Percentiles rank a stretch among this genome's conserved stretches.
Conservation (phyloP, 2,888 invertebrate genomes). For the Papilio elwesi region DNA sequence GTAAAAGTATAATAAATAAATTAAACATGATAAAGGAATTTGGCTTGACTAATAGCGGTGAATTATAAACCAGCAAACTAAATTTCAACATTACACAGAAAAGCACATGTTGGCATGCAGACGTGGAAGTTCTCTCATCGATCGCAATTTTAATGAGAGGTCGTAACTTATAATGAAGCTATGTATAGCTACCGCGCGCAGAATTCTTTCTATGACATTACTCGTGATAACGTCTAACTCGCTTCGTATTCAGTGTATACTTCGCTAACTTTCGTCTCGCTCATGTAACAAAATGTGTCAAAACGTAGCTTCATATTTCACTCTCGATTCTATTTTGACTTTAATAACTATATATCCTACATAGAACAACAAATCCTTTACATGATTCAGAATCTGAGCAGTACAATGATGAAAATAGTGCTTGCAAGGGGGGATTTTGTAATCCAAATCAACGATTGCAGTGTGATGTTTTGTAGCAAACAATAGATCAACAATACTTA, state of each 20-base stretch:
- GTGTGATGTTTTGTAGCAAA: neutral
- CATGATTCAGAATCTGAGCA: no score
- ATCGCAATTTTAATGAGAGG: slow-evolving; percentile 25
- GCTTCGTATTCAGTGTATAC: no score
- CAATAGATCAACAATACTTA: neutral
- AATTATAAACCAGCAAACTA: neutral
- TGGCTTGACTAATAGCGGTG: no score
- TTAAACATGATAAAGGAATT: neutral
- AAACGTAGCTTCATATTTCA: neutral
- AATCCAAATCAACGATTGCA: no score
- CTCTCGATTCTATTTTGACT: neutral
- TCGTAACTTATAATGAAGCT: slow-evolving; percentile 4
- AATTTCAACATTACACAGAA: neutral
- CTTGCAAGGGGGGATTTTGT: no score
- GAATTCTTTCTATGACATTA: slow-evolving; percentile 13
- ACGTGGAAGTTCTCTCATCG: neutral
- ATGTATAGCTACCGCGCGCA: neutral
- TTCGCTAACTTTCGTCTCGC: neutral
- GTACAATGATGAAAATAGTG: no score
- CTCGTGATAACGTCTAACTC: neutral
- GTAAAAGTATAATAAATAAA: neutral
- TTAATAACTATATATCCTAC: no score
- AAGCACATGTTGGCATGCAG: slow-evolving; percentile 12
- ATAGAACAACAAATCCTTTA: no score
- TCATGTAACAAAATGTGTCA: neutral